Base-by-base conservation (phyloP, 2,888 invertebrate genomes). In the Epistrophe eligans region DNA sequence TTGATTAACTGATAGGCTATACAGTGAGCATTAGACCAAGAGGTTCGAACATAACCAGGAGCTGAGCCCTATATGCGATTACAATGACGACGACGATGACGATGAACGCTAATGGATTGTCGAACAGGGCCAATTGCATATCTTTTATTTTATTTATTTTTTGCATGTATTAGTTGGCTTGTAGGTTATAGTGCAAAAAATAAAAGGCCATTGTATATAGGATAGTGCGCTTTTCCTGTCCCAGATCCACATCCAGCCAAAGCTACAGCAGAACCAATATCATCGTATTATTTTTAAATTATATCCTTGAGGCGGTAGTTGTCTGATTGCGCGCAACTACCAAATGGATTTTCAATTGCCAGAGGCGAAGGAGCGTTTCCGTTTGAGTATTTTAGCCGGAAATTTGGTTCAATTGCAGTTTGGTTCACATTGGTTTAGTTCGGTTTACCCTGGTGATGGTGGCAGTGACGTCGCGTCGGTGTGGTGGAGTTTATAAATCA, bases 231-330 rank as follows among this genome's bases (percentile, higher is more conserved):
- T 15, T 11, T 48, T 24, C 28, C 7, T 24, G 52, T 17, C 38
- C 55, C 55, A 40, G 24, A 13, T 35, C 15, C 52, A 55, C 24
- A 17, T 9, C 38, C 67, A 50, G 24, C 48, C 32, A 35, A 17
- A 66, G 45, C 32, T 52, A 50, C 5, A 38, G 38, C 70, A 81
- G 67, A 70, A 71, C 70, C 82, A 82, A 82, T 85, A 77, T 85
- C 77, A 82, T 74, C 70, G 70, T 50, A 85, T 82, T 85, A 79
- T 81, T 85, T 85, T 82, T 82, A 85, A 82, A 85, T 85, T 82
- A 85, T 71, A 79, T 82, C 71, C 77, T 74, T 79, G 85, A 74
- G 73, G 70, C 66, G 77, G 55, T 50, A 43, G 50, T 38, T 52
- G 67, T 50, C 72, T 84, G 77, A 77, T 77, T 77, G 77, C 71